These are phyloP conservation scores for Drosophila ironensis DNA, from an alignment of 1,140 invertebrate genomes.

Conservation along the genomic window DNA sequence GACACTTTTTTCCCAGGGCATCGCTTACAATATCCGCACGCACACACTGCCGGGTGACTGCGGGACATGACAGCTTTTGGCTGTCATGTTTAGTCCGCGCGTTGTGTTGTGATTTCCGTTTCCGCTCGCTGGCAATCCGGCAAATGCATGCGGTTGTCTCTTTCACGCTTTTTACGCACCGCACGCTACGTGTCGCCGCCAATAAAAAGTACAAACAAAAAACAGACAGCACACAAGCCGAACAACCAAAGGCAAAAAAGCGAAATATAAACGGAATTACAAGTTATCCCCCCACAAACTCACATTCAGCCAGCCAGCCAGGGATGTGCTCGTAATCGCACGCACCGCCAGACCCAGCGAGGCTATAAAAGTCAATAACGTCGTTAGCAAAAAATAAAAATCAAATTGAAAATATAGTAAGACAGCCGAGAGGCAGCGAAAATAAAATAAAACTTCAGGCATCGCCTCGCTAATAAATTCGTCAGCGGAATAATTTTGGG, in stretches of 20 bases:
- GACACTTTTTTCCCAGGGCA: slow-evolving; percentile 44
- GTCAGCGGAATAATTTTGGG: slow-evolving; percentile 41
- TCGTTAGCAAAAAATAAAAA: slow-evolving; percentile 49
- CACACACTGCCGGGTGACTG: slow-evolving; percentile 1
- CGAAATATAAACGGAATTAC: slow-evolving; percentile 35
- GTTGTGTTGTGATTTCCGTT: slow-evolving; percentile 60
- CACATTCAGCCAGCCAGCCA: neutral
- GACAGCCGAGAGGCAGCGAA: slow-evolving; percentile 13
- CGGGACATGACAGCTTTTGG: slow-evolving; percentile 56
- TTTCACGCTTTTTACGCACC: slow-evolving; percentile 56
- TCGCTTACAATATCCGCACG: slow-evolving; percentile 48
- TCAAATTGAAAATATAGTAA: slow-evolving; percentile 50
- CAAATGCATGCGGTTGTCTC: slow-evolving; percentile 48
- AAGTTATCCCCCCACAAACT: slow-evolving; percentile 24
- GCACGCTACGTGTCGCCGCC: slow-evolving; percentile 39
- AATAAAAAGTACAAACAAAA: slow-evolving; percentile 51
- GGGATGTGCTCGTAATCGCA: neutral
- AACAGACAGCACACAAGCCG: slow-evolving; percentile 13
- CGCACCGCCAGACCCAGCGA: slow-evolving; percentile 1
- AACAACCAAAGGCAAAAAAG: slow-evolving; percentile 4
- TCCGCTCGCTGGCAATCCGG: slow-evolving; percentile 49
- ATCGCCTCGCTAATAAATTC: slow-evolving; percentile 49
- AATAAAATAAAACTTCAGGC: slow-evolving; percentile 36
- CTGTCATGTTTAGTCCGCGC: slow-evolving; percentile 56
- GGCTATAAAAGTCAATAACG: slow-evolving; percentile 44